Base-by-base conservation (phyloP, 2,888 invertebrate species). In the Caenorhabditis imperialis region DNA sequence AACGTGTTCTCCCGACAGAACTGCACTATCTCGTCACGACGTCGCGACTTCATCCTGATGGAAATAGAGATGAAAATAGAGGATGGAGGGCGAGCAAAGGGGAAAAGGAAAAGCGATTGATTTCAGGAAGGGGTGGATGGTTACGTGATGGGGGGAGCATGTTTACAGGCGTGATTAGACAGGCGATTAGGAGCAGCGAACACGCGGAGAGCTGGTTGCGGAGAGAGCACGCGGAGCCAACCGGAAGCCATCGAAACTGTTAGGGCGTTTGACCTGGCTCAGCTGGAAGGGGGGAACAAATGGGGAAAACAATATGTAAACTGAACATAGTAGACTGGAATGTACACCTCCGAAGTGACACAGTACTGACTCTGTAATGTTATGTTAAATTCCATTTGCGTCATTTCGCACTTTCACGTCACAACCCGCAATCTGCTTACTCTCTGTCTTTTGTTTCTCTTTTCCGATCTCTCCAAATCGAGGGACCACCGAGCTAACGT, bases 1-100 rank as follows among this genome's bases (percentile, higher is more conserved):
- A 81, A 71, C 7, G 72, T 48, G 38, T 81, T 81, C 62, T 81
- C 79, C 40, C 67, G 51, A 37, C 78, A 79, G 48, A 81, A 81
- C 40, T 61, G 65, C n/a, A 61, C 57, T 22, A 76, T 45, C 25
- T 77, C 73, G 40, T 60, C 60, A 22, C 58, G 60, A 48, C 69
- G 69, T 23, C 37, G 45, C 20, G 60, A 47, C 18, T 69, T 69
- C 69, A 60, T 69, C 50, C 30, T 60, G 47, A 38, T 35, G 30
- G 42, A 25, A n/a, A 40, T 37, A 3, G n/a, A 25, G 4, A 20
- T 10, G 23, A 45, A 44, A 42, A 27, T 10, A 8, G 3, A 27
- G n/a, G 27, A 12, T 33, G 1, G 57, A 45, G 22, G 22, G 25
- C 8, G 35, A 58, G 12, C 27, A 37, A 33, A 14, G 35, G 22